phyloP scores from a whole-genome alignment of 2,113 vertebrate species.

The Loxodonta africana region DNA sequence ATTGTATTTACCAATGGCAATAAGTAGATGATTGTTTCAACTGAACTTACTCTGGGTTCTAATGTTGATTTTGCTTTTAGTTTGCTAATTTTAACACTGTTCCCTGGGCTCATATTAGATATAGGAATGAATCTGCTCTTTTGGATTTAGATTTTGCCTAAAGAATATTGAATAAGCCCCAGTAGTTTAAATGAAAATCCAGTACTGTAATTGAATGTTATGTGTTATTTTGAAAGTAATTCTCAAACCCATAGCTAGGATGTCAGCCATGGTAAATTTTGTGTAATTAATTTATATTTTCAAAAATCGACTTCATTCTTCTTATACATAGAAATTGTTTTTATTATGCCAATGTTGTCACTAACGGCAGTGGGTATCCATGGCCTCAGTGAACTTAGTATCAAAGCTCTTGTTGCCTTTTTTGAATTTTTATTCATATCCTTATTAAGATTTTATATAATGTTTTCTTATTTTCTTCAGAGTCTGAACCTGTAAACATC shows the following conservation, averaged over 20 bases:
- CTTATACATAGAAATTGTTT: conserved; percentile 17
- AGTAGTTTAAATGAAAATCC: background rate
- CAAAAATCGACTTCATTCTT: conserved; percentile 17
- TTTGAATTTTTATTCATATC: background rate
- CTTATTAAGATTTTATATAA: background rate
- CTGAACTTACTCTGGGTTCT: background rate
- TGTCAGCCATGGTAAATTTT: background rate
- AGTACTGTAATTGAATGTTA: background rate
- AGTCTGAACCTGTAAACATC: background rate
- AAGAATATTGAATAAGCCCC: background rate
- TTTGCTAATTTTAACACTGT: conserved; percentile 38
- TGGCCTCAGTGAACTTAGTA: background rate
- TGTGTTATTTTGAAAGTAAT: conserved; percentile 56
- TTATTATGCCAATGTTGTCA: background rate
- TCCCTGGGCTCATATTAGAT: background rate
- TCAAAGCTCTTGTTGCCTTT: background rate
- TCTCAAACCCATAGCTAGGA: conserved; percentile 30
- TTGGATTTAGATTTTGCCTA: conserved; percentile 38
- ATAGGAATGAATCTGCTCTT: conserved; percentile 1
- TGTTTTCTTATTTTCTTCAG: conserved; percentile 37
- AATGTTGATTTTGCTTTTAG: background rate
- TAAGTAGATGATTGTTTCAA: conserved; percentile 26
- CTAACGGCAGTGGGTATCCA: background rate
- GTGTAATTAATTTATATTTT: background rate
- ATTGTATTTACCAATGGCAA: conserved; percentile 38